Conservation (phyloP, 2,797 vertebrate species). For the Lepilemur ruficaudatus region DNA sequence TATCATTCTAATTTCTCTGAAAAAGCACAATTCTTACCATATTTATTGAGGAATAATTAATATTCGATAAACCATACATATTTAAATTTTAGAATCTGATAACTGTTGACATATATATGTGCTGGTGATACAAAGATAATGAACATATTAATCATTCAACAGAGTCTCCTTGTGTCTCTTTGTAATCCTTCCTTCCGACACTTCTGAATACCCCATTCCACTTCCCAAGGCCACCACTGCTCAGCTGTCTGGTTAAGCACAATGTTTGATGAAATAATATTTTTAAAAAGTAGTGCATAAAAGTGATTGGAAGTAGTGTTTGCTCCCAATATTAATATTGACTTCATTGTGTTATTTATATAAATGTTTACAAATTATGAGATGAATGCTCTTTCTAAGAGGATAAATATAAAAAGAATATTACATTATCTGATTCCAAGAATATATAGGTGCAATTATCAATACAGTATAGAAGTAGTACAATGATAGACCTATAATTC, state of each 20-base stretch:
- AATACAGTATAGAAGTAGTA: background rate
- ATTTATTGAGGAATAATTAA: background rate
- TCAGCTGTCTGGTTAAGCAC: background rate
- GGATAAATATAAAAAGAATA: background rate
- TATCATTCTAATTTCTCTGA: background rate
- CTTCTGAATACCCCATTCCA: background rate
- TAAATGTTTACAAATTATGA: background rate
- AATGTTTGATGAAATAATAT: background rate
- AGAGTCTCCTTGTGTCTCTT: background rate
- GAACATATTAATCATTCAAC: background rate
- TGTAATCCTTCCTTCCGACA: background rate
- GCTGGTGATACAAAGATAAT: background rate
- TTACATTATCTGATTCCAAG: background rate
- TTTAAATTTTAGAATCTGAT: background rate
- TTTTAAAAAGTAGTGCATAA: background rate
- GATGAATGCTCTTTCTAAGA: background rate
- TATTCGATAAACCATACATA: background rate
- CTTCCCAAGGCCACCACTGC: background rate
- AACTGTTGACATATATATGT: background rate
- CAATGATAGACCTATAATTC: background rate
- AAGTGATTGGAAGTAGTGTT: background rate
- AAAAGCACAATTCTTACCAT: background rate
- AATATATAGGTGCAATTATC: background rate
- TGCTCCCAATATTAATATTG: background rate
- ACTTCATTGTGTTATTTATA: background rate